Percentiles rank a stretch among this genome's conserved stretches.
Evolutionary conservation across 2,113 vertebrate genomes (phyloP).

Genomic region (Stegostoma tigrinum): DNA sequence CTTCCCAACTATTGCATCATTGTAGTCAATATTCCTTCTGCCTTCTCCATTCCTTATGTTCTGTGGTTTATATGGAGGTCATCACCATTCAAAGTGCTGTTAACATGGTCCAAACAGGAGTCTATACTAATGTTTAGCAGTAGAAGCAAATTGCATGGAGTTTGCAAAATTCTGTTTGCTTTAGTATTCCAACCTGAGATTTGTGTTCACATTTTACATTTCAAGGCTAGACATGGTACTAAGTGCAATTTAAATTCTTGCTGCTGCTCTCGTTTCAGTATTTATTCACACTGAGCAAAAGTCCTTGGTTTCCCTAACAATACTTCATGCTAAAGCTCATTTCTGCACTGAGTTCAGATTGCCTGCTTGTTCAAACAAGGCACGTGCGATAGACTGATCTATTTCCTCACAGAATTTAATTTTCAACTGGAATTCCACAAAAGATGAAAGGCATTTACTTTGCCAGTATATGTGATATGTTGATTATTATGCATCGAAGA

Average conservation of each 20-base stretch:
- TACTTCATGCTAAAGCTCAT: not conserved
- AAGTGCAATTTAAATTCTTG: not conserved
- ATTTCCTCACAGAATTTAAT: slow-evolving; percentile 3
- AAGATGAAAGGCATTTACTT: slow-evolving; percentile 31
- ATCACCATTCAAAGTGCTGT: not conserved
- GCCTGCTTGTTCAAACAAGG: not conserved
- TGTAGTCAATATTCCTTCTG: not conserved
- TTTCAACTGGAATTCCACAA: not conserved
- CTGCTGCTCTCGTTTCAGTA: not conserved
- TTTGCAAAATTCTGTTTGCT: not conserved
- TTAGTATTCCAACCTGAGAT: not conserved
- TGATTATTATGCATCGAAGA: not conserved
- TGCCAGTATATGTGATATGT: not conserved
- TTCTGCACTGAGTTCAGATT: not conserved
- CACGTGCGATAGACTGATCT: not conserved
- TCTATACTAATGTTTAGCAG: not conserved
- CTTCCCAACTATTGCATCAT: not conserved
- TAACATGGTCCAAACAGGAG: not conserved
- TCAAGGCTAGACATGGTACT: not conserved
- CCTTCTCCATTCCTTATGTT: not conserved
- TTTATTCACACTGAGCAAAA: not conserved
- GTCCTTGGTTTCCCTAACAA: not conserved
- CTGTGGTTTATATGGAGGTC: not conserved
- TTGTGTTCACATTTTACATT: not conserved
- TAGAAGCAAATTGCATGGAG: not conserved